Evolutionary conservation across 2,888 invertebrate species (phyloP).

Genomic region (Diloba caeruleocephala): DNA sequence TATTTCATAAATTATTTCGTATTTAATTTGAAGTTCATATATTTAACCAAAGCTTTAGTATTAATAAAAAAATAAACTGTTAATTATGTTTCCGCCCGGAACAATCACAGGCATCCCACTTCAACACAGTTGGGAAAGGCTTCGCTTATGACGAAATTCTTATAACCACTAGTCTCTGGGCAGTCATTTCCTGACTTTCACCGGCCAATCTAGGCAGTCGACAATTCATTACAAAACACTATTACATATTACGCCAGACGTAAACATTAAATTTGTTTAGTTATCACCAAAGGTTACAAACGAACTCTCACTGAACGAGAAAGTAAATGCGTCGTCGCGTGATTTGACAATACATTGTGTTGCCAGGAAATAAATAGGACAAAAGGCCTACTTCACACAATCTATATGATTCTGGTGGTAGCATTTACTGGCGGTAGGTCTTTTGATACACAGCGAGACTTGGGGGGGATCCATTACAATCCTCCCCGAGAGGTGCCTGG

Average conservation of each 20-base stretch:
- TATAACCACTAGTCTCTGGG: slow-evolving; percentile 15
- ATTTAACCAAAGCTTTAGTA: no score
- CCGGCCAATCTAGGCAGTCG: slow-evolving; percentile 22
- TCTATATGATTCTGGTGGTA: background rate
- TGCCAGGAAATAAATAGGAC: background rate
- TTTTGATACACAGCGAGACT: no score
- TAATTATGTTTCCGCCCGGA: no score
- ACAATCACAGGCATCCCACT: background rate
- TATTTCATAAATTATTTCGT: no score
- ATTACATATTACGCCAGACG: slow-evolving; percentile 11
- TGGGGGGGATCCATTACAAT: no score
- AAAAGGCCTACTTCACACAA: background rate
- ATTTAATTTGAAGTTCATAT: no score
- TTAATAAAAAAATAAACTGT: no score
- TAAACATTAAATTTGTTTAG: background rate
- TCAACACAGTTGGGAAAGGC: slow-evolving; percentile 15
- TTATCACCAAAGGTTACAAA: slow-evolving; percentile 28
- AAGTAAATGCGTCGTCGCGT: slow-evolving; percentile 16
- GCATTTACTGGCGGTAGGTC: no score
- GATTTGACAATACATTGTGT: slow-evolving; percentile 13
- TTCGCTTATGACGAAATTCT: slow-evolving; percentile 19
- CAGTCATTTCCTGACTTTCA: slow-evolving; percentile 31
- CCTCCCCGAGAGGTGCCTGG: no score
- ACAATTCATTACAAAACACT: slow-evolving; percentile 18
- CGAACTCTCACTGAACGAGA: slow-evolving; percentile 23